Conservation (phyloP, 2,888 invertebrate genomes). For the Noctua janthina region DNA sequence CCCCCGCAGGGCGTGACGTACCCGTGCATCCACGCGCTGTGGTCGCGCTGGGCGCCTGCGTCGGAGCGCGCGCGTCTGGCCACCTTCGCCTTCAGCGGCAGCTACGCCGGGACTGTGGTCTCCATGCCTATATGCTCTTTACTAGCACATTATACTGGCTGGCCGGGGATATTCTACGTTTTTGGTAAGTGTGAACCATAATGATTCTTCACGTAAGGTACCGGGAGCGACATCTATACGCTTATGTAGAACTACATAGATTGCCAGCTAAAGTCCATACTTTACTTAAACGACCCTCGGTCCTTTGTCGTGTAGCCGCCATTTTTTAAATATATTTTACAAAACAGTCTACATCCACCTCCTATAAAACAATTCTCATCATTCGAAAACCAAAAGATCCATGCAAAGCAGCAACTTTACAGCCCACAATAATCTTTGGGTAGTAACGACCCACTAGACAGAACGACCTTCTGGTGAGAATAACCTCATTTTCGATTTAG, state of each 20-base stretch:
- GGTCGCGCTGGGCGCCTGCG: slow-evolving; percentile 96
- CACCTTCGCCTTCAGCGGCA: slow-evolving; percentile 96
- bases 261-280: not conserved
- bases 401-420: not conserved
- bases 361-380: not conserved
- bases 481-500: not conserved
- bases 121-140: slow-evolving; percentile 95
- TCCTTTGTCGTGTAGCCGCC: not conserved
- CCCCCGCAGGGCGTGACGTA: slow-evolving; percentile 92
- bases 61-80: slow-evolving; percentile 94
- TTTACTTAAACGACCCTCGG: too few species aligned
- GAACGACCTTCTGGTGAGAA: not conserved
- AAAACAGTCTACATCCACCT: not conserved
- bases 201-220: not conserved
- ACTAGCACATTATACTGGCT: slow-evolving; percentile 93
- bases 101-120: slow-evolving; percentile 96
- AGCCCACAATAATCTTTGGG: not conserved
- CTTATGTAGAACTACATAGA: not conserved
- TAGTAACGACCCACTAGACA: not conserved
- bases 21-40: slow-evolving; percentile 95
- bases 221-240: not conserved
- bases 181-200: slow-evolving; percentile 89
- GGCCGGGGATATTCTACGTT: slow-evolving; percentile 96
- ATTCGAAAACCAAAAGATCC: not conserved
- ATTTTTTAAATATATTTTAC: not conserved